phyloP scores from a whole-genome alignment of 2,113 vertebrate species.

The Alces alces region DNA sequence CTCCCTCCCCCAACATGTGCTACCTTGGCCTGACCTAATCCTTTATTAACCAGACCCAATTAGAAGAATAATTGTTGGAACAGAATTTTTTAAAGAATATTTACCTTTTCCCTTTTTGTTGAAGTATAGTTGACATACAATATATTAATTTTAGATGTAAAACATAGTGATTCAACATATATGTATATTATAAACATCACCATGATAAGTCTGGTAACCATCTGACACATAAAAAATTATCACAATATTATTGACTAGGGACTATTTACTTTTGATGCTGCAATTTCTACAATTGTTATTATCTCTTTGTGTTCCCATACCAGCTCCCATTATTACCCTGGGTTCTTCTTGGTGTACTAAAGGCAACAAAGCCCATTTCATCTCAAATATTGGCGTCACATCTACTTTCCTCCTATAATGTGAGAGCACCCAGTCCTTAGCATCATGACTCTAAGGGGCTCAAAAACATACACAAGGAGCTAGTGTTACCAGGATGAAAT shows the following conservation, averaged over 20 bases:
- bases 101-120: neutral
- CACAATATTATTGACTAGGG: neutral
- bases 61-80: neutral
- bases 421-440: neutral
- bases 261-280: neutral
- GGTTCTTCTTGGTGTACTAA: neutral
- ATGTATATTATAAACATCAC: neutral
- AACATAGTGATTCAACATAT: neutral
- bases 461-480: neutral
- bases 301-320: neutral
- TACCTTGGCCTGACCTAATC: neutral
- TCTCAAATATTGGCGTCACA: neutral
- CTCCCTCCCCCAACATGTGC: rapidly evolving
- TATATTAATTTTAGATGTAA: neutral
- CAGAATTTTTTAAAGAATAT: neutral
- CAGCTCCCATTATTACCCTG: neutral
- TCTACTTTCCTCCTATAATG: neutral
- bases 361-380: neutral
- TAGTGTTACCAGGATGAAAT: neutral
- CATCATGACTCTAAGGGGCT: neutral
- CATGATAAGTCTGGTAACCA: neutral
- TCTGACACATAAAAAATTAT: neutral
- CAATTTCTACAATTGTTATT: neutral
- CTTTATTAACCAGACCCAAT: neutral
- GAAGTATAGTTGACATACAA: neutral